Evolutionary conservation across 2,888 invertebrate species (phyloP), one percentile per base, ranked within the genome.

Genomic region (Baccha elongata): DNA sequence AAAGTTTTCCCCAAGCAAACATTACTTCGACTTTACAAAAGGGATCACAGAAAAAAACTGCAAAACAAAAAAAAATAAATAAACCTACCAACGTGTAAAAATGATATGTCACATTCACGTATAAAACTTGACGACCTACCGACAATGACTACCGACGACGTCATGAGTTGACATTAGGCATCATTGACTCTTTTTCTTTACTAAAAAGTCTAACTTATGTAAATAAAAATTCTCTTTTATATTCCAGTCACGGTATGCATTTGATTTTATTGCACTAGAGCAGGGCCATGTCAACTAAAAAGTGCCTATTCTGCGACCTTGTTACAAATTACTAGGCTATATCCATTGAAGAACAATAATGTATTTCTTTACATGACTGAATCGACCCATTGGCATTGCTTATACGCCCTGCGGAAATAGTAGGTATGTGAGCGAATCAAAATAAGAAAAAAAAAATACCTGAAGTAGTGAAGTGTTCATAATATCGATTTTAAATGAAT

Each of bases 221-320:
- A 60, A 21, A 46, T n/a, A 46, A 44, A 23, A 23, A 1, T 26
- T 0, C 48, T 50, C 1, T 65, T 50, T 50, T 23, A 48, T 50
- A 65, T 65, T 50, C 64, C 21, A 50, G 64, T 37, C 48, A 50
- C 23, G 37, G 32, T 50, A 37, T 50, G 15, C 15, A 50, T 65
- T 37, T 65, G 37, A 50, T 65, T 65, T 65, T 50, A 65, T 65
- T 37, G 26, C 23, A 37, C 23, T 32, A 52, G 32, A 32, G 3
- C 50, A 19, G 64, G 8, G 23, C 6, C 13, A 35, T 21, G 52
- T 52, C 19, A 52, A 52, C 17, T 32, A 26, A 26, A 65, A 50
- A 50, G 23, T 65, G 21, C 50, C 23, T 35, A 50, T 6, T 65
- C 15, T 19, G 37, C 23, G 64, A 50, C 64, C 37, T 50, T 50